Evolutionary conservation across 1,140 invertebrate genomes (phyloP).

Genomic region (Drosophila aff.): DNA sequence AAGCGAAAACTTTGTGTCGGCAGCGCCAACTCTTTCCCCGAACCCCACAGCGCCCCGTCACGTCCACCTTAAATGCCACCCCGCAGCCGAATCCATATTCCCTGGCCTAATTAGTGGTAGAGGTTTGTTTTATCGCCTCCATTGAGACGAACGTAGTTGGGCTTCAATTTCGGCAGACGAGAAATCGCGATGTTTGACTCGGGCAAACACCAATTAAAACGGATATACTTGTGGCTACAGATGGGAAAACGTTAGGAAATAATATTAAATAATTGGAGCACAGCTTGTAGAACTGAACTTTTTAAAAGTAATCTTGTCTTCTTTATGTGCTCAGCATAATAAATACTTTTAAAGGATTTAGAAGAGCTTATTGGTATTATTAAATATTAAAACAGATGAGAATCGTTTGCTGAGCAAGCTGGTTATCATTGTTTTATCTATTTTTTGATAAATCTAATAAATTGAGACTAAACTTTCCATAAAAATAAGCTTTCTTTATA

Average conservation of each 20-base stretch:
- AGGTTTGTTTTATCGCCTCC: slow-evolving; percentile 21
- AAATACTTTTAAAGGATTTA: no score
- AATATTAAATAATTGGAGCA: background rate
- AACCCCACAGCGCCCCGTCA: background rate
- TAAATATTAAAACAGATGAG: background rate
- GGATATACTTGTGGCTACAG: background rate
- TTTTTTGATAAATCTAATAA: no score
- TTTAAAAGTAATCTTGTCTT: background rate
- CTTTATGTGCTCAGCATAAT: background rate
- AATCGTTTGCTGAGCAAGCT: no score
- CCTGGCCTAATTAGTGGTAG: slow-evolving; percentile 48
- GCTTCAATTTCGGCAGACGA: slow-evolving; percentile 1
- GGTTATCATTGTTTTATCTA: no score
- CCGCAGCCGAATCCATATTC: slow-evolving; percentile 17
- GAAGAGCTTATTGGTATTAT: background rate
- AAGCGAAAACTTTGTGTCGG: slow-evolving; percentile 32
- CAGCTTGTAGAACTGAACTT: no score
- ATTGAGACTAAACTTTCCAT: no score
- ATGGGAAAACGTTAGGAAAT: background rate
- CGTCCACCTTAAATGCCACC: slow-evolving; percentile 1
- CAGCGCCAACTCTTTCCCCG: slow-evolving; percentile 28
- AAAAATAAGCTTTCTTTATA: no score
- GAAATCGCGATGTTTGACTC: slow-evolving; percentile 11
- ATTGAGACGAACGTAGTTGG: slow-evolving; percentile 2
- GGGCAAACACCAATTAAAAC: slow-evolving; percentile 11